These are phyloP conservation scores for Azemiops feae DNA, from an alignment of 2,113 vertebrate species.

Conservation along the genomic window DNA sequence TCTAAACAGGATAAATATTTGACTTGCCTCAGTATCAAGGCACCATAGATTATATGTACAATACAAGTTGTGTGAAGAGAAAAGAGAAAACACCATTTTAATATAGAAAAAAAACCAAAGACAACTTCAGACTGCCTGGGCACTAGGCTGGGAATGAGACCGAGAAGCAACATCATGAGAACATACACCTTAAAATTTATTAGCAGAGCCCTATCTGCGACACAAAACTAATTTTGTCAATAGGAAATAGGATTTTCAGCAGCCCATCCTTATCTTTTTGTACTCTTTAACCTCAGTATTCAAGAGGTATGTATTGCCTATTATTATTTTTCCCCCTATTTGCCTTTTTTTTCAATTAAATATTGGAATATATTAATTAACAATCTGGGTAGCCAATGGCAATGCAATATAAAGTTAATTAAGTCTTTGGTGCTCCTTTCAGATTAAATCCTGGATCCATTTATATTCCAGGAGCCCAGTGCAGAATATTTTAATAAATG, in stretches of 20 bases:
- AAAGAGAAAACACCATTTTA: background rate
- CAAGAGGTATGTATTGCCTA: background rate
- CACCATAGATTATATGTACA: no score
- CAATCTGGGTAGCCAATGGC: background rate
- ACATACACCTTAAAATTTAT: background rate
- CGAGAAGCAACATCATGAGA: background rate
- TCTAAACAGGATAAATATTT: background rate
- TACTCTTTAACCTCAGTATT: background rate
- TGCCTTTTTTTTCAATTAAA: background rate
- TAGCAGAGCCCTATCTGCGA: background rate
- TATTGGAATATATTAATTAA: background rate
- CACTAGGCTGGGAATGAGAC: background rate
- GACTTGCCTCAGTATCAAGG: no score
- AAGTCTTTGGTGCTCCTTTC: background rate
- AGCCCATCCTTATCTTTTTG: background rate
- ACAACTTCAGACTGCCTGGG: background rate
- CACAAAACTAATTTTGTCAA: background rate
- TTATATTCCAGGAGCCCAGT: background rate
- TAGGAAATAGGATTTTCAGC: background rate
- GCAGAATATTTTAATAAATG: background rate
- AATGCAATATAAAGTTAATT: background rate
- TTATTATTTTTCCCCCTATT: background rate
- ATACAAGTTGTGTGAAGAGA: no score
- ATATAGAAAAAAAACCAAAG: background rate
- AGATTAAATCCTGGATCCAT: background rate